Base-by-base conservation (phyloP, 2,113 vertebrate species). In the Perca fluviatilis region DNA sequence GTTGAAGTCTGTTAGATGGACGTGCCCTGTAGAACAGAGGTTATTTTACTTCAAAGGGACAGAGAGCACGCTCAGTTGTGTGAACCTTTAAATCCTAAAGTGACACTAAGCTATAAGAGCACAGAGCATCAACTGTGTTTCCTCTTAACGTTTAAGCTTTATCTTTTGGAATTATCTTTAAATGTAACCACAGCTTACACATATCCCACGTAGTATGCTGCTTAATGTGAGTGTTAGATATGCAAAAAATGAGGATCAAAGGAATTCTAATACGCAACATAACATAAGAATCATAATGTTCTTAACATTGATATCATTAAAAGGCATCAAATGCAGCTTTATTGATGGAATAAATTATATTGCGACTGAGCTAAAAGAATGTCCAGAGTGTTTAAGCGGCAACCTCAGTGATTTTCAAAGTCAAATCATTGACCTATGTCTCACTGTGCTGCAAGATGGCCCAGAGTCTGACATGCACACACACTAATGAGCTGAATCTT, bases 1-100 rank as follows among this genome's bases (percentile, higher is more conserved):
- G 81, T 99, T 99, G 95, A 99, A 99, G 86, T 99, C 98, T 0
- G 98, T 98, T 80, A 99, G 94, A 85, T 99, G 98, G 84, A 96
- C 97, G 0, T 99, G 98, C 3, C 98, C 98, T 99, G 78, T 70
- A 65, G 91, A 89, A 51, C 1, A 77, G 18, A 81, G 23, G 51
- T 46, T 21, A 18, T 9, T 8, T 86, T 72, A 81, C 19, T 36
- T 73, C 58, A 74, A 12, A 60, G 18, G 33, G 50, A 53, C 23
- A 25, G 5, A 23, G 2, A 65, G 8, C 4, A 21, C 21, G 62
- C 9, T 69, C 3, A 74, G 8, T n/a, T 67, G 23, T 71, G 58
- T 30, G 12, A 54, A 21, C 6, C 19, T 25, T 13, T 66, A 23
- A 25, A 79, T 33, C 30, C 69, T 30, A 16, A 62, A 10, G 9